Conservation (phyloP, 2,888 invertebrate genomes). For the Odontomyia ornata region DNA sequence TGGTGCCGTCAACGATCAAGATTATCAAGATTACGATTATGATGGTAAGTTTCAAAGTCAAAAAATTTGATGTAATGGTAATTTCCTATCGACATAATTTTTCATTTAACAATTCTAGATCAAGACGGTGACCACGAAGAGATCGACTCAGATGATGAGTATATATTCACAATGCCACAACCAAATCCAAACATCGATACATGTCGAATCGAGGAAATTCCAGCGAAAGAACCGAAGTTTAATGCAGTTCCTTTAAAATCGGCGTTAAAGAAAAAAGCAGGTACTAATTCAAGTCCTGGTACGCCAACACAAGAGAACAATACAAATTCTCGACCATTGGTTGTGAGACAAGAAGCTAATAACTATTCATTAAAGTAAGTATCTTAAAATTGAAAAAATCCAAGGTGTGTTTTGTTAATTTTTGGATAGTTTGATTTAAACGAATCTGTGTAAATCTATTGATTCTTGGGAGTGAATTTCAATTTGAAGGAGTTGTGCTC, state of each 20-base stretch:
- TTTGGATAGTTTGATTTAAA: too few species aligned
- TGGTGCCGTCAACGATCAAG: conserved; percentile 63
- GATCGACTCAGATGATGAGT: conserved; percentile 73
- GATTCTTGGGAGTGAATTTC: too few species aligned
- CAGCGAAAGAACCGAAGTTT: conserved; percentile 90
- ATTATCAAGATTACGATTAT: conserved; percentile 70
- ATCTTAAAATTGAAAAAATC: conserved; percentile 23
- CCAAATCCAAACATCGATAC: conserved; percentile 80
- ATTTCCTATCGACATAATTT: not conserved
- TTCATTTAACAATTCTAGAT: conserved; percentile 54
- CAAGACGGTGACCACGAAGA: conserved; percentile 71
- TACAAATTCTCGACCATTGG: conserved; percentile 67
- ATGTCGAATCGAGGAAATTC: conserved; percentile 87
- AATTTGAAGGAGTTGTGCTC: too few species aligned
- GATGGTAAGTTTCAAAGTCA: conserved; percentile 69
- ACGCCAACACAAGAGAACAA: conserved; percentile 77
- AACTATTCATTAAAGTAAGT: conserved; percentile 85
- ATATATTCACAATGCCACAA: conserved; percentile 68
- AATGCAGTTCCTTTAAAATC: conserved; percentile 92
- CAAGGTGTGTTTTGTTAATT: too few species aligned
- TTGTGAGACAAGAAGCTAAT: conserved; percentile 78
- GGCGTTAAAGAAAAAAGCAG: conserved; percentile 84
- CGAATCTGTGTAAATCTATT: too few species aligned
- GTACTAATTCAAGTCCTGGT: conserved; percentile 70
- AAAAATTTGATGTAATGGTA: not conserved